Percentiles rank a stretch among this genome's conserved stretches.
phyloP scores from a whole-genome alignment of 2,113 vertebrate species.

The Proteles cristata region DNA sequence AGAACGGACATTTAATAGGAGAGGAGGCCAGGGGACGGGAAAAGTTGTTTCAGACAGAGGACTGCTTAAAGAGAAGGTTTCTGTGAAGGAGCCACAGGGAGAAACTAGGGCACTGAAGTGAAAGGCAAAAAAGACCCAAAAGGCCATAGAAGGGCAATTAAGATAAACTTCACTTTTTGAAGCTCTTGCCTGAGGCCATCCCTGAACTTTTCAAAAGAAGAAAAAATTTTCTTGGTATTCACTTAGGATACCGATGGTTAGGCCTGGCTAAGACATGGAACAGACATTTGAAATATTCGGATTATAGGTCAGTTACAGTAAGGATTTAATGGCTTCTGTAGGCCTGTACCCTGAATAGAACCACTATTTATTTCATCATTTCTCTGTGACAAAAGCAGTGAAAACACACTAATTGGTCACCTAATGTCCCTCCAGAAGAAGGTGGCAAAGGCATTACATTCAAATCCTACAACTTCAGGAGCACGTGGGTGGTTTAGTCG shows the following conservation, averaged over 20 bases:
- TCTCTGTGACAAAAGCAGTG: not conserved
- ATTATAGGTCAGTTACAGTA: not conserved
- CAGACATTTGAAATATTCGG: not conserved
- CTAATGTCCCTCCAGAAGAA: not conserved
- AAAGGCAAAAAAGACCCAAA: not conserved
- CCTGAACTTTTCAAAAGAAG: not conserved
- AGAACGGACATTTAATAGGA: not conserved
- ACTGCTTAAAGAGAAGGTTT: not conserved
- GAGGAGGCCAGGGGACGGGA: not conserved
- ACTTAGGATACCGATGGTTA: not conserved
- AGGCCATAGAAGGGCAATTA: not conserved
- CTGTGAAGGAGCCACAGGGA: not conserved
- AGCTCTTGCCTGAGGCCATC: conserved; percentile 8
- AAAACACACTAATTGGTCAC: not conserved
- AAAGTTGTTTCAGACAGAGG: fast-evolving
- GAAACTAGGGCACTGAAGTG: not conserved
- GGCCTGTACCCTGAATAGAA: not conserved
- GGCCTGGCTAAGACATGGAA: not conserved
- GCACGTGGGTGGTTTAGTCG: no score
- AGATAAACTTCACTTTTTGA: not conserved
- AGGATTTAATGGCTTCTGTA: not conserved
- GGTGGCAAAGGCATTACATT: not conserved
- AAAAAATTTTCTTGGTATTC: not conserved
- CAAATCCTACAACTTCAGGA: not conserved
- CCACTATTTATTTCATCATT: not conserved